Evolutionary conservation across 2,797 vertebrate genomes (phyloP).

Genomic region (Tinamus major): DNA sequence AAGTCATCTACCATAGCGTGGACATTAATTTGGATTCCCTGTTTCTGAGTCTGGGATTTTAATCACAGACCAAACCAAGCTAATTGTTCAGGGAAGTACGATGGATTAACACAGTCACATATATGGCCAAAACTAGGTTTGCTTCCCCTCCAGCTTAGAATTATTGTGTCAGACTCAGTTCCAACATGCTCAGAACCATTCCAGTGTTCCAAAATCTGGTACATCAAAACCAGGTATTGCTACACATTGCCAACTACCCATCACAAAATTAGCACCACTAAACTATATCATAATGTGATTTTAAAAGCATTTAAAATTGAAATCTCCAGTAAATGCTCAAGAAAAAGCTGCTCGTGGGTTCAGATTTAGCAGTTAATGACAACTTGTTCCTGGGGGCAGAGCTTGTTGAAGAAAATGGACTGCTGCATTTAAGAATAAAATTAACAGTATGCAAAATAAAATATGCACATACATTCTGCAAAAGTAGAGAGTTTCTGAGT

Average conservation of each 20-base stretch:
- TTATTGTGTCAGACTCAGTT: not conserved
- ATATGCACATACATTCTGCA: not conserved
- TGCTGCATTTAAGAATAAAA: not conserved
- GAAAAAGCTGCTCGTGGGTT: not conserved
- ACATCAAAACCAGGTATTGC: not conserved
- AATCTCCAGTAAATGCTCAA: not conserved
- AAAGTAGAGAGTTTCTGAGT: not conserved
- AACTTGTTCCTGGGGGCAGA: not conserved
- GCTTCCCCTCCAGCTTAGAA: accelerated
- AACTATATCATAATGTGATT: not conserved
- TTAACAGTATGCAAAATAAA: not conserved
- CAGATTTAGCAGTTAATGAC: not conserved
- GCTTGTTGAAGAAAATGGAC: not conserved
- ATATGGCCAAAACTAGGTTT: not conserved
- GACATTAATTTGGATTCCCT: not conserved
- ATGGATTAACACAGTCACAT: not conserved
- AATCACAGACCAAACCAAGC: not conserved
- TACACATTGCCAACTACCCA: not conserved
- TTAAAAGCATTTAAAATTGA: not conserved
- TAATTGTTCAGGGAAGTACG: not conserved
- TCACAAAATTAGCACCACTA: not conserved
- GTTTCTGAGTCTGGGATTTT: not conserved
- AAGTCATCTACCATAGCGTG: not conserved
- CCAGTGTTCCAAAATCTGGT: not conserved
- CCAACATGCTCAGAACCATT: not conserved